These are phyloP conservation scores for Galerucella calmariensis DNA, from an alignment of 2,888 invertebrate species.

Conservation along the genomic window DNA sequence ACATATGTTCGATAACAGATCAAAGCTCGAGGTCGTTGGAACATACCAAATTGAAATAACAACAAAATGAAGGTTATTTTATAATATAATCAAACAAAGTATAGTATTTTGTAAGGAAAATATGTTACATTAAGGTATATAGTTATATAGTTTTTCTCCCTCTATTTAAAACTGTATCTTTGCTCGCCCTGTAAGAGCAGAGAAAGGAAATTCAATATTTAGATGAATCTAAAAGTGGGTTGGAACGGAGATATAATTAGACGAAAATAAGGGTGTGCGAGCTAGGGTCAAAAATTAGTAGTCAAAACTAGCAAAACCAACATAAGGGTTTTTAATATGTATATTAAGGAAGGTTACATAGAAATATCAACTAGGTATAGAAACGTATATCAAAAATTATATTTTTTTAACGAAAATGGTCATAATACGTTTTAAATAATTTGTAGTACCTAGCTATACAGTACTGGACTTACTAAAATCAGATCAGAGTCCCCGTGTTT, in stretches of 20 bases:
- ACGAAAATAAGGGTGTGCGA: slow-evolving; percentile 12
- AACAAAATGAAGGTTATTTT: not conserved
- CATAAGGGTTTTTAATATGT: not conserved
- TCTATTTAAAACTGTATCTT: not conserved
- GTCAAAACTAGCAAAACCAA: slow-evolving; percentile 11
- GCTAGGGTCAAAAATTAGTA: slow-evolving; percentile 4
- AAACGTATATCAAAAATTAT: too few species aligned
- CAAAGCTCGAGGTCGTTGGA: slow-evolving; percentile 7
- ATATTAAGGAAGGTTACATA: not conserved
- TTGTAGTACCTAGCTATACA: too few species aligned
- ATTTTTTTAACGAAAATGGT: too few species aligned
- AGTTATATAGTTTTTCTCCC: too few species aligned
- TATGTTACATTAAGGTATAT: too few species aligned
- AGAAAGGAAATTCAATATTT: slow-evolving; percentile 16
- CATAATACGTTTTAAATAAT: too few species aligned
- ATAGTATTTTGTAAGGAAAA: too few species aligned
- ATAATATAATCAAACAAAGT: too few species aligned
- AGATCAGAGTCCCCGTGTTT: too few species aligned
- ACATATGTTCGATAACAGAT: not conserved
- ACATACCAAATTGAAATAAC: not conserved
- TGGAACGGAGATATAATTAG: slow-evolving; percentile 16
- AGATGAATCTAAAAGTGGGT: slow-evolving; percentile 16
- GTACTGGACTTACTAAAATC: too few species aligned
- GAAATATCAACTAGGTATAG: too few species aligned
- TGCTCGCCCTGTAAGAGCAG: not conserved